These are phyloP conservation scores for Muscicapa comitata DNA, from an alignment of 2,797 vertebrate species.

Conservation along the genomic window DNA sequence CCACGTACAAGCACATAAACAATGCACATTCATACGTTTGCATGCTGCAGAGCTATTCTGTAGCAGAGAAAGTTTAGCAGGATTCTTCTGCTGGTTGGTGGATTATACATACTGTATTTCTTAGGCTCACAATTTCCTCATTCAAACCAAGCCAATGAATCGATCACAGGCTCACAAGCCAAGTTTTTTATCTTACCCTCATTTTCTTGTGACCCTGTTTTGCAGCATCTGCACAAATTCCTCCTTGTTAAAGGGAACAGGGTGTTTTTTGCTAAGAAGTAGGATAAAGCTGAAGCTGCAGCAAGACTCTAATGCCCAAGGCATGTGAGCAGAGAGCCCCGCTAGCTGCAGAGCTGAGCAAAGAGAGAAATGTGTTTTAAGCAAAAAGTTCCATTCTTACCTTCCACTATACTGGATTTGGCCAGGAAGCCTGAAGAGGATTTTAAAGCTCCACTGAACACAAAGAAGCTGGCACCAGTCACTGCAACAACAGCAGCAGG, in stretches of 20 bases:
- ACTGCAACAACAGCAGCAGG: constrained; percentile 79
- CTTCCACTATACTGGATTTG: constrained; percentile 99
- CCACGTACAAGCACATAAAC: background rate
- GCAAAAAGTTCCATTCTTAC: constrained; percentile 74
- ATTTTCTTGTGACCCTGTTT: background rate
- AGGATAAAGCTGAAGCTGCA: background rate
- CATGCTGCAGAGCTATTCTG: background rate
- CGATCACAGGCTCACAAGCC: background rate
- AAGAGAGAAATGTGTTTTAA: background rate
- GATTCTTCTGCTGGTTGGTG: background rate
- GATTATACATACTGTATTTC: background rate
- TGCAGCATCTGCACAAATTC: background rate
- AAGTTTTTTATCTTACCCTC: background rate
- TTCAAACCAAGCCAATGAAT: background rate
- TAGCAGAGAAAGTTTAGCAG: background rate
- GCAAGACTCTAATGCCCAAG: background rate
- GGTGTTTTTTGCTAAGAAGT: background rate
- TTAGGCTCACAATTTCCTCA: background rate
- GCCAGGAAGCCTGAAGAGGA: constrained; percentile 93
- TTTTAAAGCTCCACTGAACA: constrained; percentile 97
- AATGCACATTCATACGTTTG: background rate
- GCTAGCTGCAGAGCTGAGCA: background rate
- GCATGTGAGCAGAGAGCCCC: background rate
- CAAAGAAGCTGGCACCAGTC: constrained; percentile 97
- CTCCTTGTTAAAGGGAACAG: background rate